These are phyloP conservation scores for Oopsacas minuta DNA, from an alignment of 37 sponge, comb jelly and placozoan species.

Conservation along the genomic window DNA sequence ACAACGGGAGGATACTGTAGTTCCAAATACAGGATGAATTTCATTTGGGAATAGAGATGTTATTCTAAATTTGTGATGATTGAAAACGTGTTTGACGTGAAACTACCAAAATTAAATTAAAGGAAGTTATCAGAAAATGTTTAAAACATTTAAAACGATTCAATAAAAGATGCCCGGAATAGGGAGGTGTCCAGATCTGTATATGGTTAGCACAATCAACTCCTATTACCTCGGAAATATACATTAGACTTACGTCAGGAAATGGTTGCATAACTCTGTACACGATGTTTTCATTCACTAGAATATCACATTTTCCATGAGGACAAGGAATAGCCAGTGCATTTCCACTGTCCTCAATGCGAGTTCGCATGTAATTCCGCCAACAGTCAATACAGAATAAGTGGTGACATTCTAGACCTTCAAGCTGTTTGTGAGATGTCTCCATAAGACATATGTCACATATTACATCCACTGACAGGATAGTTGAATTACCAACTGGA, in stretches of 20 bases:
- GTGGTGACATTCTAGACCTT: conserved; percentile 81
- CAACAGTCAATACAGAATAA: conserved; percentile 69
- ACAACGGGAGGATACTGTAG: no score
- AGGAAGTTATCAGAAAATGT: no score
- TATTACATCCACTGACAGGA: conserved; percentile 20
- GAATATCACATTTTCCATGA: conserved; percentile 50
- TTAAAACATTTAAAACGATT: no score
- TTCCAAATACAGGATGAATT: no score
- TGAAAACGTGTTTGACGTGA: no score
- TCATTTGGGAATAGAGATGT: no score
- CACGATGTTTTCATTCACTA: conserved; percentile 60
- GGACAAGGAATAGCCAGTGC: conserved; percentile 71
- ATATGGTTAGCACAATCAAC: no score
- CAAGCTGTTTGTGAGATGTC: conserved; percentile 14
- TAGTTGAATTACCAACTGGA: neutral
- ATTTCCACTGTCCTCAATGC: conserved; percentile 53
- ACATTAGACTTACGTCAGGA: neutral
- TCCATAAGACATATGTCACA: conserved; percentile 65
- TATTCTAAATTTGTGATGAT: no score
- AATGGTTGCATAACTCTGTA: conserved; percentile 32
- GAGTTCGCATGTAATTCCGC: conserved; percentile 52
- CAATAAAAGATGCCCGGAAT: no score
- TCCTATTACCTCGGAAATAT: no score
- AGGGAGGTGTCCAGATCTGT: no score
- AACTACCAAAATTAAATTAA: no score